Evolutionary conservation across 1,140 invertebrate species (phyloP).

Genomic region (Trypoxylus dichotomus): DNA sequence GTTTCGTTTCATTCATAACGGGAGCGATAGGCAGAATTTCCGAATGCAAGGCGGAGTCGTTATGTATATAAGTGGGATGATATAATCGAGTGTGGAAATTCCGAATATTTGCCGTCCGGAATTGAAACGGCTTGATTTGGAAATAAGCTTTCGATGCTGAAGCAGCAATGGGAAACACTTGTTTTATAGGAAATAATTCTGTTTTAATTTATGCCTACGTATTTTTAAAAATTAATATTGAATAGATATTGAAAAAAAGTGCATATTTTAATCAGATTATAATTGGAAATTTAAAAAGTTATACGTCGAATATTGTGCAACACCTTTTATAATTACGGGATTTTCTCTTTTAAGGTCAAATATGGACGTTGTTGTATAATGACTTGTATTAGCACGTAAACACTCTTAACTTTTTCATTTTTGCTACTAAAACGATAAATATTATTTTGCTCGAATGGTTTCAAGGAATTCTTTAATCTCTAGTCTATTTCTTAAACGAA

Average conservation of each 20-base stretch:
- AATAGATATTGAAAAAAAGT: background rate
- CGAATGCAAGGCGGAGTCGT: background rate
- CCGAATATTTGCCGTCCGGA: background rate
- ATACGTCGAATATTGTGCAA: too few species aligned
- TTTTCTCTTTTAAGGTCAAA: too few species aligned
- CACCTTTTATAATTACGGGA: too few species aligned
- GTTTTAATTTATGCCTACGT: background rate
- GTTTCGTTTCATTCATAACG: background rate
- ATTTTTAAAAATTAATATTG: background rate
- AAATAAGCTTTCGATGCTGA: background rate
- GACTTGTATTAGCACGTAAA: too few species aligned
- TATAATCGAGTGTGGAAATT: background rate
- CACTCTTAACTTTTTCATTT: too few species aligned
- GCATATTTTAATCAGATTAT: background rate
- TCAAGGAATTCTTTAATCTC: too few species aligned
- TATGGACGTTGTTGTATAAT: too few species aligned
- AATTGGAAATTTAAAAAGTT: too few species aligned
- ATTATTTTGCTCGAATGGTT: too few species aligned
- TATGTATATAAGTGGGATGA: background rate
- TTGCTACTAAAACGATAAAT: too few species aligned
- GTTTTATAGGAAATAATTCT: background rate
- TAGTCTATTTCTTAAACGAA: too few species aligned
- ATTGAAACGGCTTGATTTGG: background rate
- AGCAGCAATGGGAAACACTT: background rate
- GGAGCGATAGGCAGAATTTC: background rate